Percentiles rank a stretch among this genome's conserved stretches.
These are phyloP conservation scores for Drosophila pectinifera DNA, from an alignment of 1,140 invertebrate species.

Conservation along the genomic window DNA sequence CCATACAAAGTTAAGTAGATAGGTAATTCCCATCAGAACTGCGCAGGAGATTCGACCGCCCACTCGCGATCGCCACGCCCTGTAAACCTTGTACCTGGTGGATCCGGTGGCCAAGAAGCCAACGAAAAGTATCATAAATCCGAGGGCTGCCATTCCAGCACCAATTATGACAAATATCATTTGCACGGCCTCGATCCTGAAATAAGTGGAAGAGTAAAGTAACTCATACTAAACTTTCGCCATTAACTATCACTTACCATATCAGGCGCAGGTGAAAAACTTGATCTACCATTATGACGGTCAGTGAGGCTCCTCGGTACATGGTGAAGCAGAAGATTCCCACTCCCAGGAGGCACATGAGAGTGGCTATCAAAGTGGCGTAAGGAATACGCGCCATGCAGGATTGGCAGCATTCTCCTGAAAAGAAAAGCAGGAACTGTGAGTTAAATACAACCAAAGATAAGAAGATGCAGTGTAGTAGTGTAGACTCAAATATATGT, in stretches of 20 bases:
- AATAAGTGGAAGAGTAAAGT: slow-evolving; percentile 38
- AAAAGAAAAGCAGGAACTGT: neutral
- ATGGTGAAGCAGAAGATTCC: slow-evolving; percentile 98
- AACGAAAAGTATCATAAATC: slow-evolving; percentile 96
- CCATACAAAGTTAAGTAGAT: slow-evolving; percentile 95
- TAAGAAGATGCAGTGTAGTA: too few relatives aligned
- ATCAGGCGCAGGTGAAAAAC: slow-evolving; percentile 93
- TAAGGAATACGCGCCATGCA: slow-evolving; percentile 97
- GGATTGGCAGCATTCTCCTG: slow-evolving; percentile 90
- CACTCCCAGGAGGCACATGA: slow-evolving; percentile 97
- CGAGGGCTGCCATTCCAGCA: slow-evolving; percentile 96
- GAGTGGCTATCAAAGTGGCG: slow-evolving; percentile 97
- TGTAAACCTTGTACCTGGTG: slow-evolving; percentile 96
- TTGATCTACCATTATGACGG: slow-evolving; percentile 94
- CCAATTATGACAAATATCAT: slow-evolving; percentile 96
- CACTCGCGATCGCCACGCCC: slow-evolving; percentile 95
- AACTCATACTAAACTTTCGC: neutral
- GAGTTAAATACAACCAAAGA: neutral
- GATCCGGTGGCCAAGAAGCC: slow-evolving; percentile 98
- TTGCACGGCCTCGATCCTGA: slow-evolving; percentile 94
- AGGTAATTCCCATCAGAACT: slow-evolving; percentile 96
- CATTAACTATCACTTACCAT: slow-evolving; percentile 87
- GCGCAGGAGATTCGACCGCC: slow-evolving; percentile 97
- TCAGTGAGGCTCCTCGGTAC: slow-evolving; percentile 94
- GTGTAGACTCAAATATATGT: too few relatives aligned